These are phyloP conservation scores for Actenoides lindsayi DNA, from an alignment of 2,113 vertebrate genomes.

Conservation along the genomic window DNA sequence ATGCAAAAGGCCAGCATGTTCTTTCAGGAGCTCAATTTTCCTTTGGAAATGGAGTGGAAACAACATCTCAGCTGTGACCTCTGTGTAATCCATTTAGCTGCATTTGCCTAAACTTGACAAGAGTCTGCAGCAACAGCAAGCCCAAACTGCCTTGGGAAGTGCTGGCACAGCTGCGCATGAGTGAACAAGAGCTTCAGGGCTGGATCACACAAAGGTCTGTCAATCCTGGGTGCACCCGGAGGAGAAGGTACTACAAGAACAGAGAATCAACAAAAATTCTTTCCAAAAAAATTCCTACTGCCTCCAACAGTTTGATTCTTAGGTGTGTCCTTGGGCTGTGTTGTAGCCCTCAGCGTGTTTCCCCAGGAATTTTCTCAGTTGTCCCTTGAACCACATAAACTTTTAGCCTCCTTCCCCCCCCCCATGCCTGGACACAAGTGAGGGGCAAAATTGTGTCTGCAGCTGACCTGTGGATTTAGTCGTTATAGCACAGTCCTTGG, in stretches of 20 bases:
- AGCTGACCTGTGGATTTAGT: background rate
- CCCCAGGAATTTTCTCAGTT: background rate
- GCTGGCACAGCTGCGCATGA: background rate
- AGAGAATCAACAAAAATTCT: background rate
- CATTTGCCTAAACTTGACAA: background rate
- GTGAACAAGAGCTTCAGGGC: background rate
- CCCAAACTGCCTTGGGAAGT: background rate
- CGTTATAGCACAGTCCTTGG: fast-evolving
- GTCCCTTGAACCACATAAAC: background rate
- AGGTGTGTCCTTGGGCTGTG: fast-evolving
- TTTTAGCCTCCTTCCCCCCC: background rate
- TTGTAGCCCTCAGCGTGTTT: background rate
- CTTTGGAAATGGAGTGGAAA: background rate
- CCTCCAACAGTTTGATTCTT: background rate
- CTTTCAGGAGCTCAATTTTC: background rate
- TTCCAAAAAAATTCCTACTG: background rate
- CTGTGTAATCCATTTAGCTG: background rate
- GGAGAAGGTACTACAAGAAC: background rate
- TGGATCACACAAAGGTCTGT: background rate
- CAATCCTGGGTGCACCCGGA: fast-evolving
- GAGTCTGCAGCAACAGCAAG: background rate
- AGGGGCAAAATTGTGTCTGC: background rate
- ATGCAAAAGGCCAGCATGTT: fast-evolving
- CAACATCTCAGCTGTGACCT: background rate
- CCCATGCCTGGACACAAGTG: fast-evolving